Base-by-base conservation (phyloP, 1,140 invertebrate species). In the Prorops nasuta region DNA sequence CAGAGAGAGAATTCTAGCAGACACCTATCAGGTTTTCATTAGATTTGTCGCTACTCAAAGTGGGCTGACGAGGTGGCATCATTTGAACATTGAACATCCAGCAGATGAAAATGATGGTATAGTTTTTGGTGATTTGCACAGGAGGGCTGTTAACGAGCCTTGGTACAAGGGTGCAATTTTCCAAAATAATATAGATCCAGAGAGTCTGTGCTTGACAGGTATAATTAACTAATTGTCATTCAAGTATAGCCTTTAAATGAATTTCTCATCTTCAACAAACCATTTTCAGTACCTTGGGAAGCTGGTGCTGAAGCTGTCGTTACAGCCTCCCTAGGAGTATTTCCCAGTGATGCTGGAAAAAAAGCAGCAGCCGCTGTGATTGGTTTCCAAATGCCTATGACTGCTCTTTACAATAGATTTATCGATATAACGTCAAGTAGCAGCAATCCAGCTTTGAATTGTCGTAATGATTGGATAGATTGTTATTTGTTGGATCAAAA, bases 131-230 rank as follows among this genome's bases (percentile, higher is more conserved):
- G 86, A 91, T 56, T 73, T 83, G 17, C 84, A 94, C 68, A 84
- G 83, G 12, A 82, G 83, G 43, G 87, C 93, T 1, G 90, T 94
- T 15, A 90, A 96, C 67, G 93, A 96, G 69, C 84, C 89, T 0
- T 97, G 93, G 89, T 98, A 97, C 67, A 89, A 90, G 67, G 85
- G 90, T 38, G 92, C 94, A 2, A 90, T 96, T 3, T 82, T 96
- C 31, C 90, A 92, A 60, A 88, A 92, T 71, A 80, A 86, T 61
- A 78, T 88, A 20, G 87, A 91, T 55, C 79, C 84, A 2, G 84
- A 90, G 18, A 77, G 72, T 41, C 54, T 75, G 8, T 75, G 58
- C 21, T 37, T 77, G 17, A 68, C 72, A 28, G 72, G 74, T 75
- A 8, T n/a, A 21, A 22, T 24, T 43, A n/a, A 15, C 17, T 7